Percentiles rank a stretch among this genome's conserved stretches.
Conservation (phyloP, 2,888 invertebrate genomes). For the Ametastegia equiseti region DNA sequence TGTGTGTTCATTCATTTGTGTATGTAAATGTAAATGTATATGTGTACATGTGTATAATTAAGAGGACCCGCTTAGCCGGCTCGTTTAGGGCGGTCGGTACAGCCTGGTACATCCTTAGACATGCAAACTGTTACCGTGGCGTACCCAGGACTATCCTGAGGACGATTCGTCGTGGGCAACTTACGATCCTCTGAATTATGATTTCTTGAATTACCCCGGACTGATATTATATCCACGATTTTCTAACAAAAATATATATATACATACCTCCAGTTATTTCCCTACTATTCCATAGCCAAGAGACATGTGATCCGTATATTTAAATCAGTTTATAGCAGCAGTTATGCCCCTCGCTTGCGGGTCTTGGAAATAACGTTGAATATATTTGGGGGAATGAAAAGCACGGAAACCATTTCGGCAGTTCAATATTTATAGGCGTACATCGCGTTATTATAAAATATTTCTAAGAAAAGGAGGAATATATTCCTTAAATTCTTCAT, state of each 20-base stretch:
- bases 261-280: neutral
- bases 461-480: too few relatives aligned
- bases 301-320: slow-evolving; percentile 36
- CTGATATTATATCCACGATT: slow-evolving; percentile 21
- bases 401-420: neutral
- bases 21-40: neutral
- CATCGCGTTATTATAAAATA: neutral
- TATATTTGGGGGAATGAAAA: neutral
- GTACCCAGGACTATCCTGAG: neutral
- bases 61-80: slow-evolving; percentile 40
- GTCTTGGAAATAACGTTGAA: neutral
- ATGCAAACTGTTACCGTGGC: slow-evolving; percentile 40
- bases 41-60: slow-evolving; percentile 36
- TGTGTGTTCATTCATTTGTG: neutral
- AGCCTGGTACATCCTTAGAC: slow-evolving; percentile 45
- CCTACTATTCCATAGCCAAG: neutral
- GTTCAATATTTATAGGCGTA: neutral
- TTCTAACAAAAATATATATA: slow-evolving; percentile 4
- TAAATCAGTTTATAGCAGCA: slow-evolving; percentile 25
- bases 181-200: slow-evolving; percentile 34
- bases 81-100: slow-evolving; percentile 43
- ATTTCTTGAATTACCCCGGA: slow-evolving; percentile 26
- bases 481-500: neutral
- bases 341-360: neutral
- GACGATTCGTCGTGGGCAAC: slow-evolving; percentile 29